Conservation (phyloP, 2,797 vertebrate genomes). For the Gymnothorax javanicus region DNA sequence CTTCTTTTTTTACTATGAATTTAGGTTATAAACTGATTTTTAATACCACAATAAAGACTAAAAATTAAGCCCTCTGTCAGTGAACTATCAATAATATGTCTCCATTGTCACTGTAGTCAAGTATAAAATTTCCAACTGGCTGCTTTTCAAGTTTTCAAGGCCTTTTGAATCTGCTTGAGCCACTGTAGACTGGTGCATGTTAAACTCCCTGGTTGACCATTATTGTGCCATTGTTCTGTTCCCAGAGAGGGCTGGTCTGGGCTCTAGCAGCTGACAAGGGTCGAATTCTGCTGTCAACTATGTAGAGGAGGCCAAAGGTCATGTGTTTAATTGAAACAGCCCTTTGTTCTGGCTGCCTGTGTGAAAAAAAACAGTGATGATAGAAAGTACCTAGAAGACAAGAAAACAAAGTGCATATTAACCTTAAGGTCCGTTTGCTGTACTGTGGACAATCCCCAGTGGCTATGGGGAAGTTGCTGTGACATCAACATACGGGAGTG, state of each 20-base stretch:
- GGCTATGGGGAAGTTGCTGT: background rate
- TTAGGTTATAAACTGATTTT: no score
- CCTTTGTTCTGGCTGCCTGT: conserved; percentile 12
- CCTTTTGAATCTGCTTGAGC: background rate
- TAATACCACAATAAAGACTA: background rate
- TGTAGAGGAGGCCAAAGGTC: conserved; percentile 9
- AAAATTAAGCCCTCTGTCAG: background rate
- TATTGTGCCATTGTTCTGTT: background rate
- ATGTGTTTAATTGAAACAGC: background rate
- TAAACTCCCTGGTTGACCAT: background rate
- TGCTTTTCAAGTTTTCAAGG: background rate
- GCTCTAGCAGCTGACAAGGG: background rate
- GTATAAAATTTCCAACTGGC: background rate
- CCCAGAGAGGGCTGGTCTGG: background rate
- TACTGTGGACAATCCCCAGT: background rate
- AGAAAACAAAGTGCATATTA: background rate
- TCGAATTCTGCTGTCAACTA: background rate
- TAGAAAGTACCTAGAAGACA: background rate
- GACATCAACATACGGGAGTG: background rate
- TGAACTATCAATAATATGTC: background rate
- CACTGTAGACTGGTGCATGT: background rate
- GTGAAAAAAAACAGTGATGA: background rate
- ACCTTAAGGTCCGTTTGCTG: background rate
- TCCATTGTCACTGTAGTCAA: background rate
- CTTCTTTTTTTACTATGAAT: background rate